Evolutionary conservation across 2,113 vertebrate species (phyloP).

Genomic region (Otis tarda): DNA sequence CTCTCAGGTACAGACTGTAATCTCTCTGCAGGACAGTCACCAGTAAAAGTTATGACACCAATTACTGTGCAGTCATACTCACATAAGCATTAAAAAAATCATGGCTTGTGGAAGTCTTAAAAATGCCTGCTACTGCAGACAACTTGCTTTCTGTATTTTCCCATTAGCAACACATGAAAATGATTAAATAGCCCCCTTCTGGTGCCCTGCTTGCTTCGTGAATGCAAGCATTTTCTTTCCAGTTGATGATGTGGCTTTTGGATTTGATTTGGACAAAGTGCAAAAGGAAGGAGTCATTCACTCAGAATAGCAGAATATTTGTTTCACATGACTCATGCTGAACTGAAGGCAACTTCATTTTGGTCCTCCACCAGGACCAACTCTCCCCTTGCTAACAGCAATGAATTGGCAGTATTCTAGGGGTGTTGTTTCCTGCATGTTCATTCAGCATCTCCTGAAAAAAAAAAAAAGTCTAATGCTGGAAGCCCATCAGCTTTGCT

Average conservation of each 20-base stretch:
- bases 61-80: background rate
- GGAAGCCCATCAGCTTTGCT: background rate
- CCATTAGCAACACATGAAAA: background rate
- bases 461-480: background rate
- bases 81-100: background rate
- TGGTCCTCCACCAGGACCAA: background rate
- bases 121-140: background rate
- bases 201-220: background rate
- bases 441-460: background rate
- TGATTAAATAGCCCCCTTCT: background rate
- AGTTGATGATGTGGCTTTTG: background rate
- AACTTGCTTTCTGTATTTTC: conserved; percentile 1
- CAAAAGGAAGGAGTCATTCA: background rate
- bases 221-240: conserved; percentile 6
- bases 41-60: conserved; percentile 23
- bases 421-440: background rate
- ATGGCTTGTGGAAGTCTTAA: background rate
- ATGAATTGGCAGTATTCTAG: background rate
- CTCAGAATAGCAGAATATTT: background rate
- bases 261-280: background rate
- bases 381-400: background rate
- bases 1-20: background rate
- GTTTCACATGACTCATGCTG: background rate
- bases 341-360: background rate
- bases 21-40: background rate